A percentile compares a stretch with the other conserved stretches of the same genome.
phyloP scores from a whole-genome alignment of 2,113 vertebrate genomes.

The Malurus melanocephalus region DNA sequence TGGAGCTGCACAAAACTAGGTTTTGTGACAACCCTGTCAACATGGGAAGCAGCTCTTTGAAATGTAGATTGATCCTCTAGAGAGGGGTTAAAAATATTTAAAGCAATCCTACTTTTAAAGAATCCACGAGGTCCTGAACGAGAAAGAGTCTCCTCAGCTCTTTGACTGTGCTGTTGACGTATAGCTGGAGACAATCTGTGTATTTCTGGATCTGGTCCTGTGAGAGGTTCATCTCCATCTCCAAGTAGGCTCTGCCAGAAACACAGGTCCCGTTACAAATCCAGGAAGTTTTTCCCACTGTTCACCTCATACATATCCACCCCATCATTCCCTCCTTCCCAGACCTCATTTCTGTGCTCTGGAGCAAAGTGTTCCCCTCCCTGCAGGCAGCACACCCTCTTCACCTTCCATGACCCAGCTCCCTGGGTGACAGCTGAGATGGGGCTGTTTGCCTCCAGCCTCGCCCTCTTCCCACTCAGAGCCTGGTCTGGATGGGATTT shows the following conservation, averaged over 20 bases:
- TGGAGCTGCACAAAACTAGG: background rate
- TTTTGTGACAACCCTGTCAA: background rate
- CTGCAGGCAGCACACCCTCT: background rate
- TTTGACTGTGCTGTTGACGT: constrained; percentile 90
- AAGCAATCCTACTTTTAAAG: constrained; percentile 85
- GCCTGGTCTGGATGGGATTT: background rate
- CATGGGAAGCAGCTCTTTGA: background rate
- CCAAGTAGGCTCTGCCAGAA: constrained; percentile 88
- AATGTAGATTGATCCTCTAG: background rate
- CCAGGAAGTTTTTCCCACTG: background rate
- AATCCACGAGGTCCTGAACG: constrained; percentile 96
- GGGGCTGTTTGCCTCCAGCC: background rate
- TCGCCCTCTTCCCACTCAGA: background rate
- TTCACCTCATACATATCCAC: accelerated
- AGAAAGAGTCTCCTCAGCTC: constrained; percentile 96
- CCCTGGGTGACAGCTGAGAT: background rate
- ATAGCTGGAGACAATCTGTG: constrained; percentile 91
- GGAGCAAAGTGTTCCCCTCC: accelerated
- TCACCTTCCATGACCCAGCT: background rate
- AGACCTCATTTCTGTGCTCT: background rate
- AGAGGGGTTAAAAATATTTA: background rate
- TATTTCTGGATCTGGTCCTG: constrained; percentile 98
- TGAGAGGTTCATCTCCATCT: constrained; percentile 92
- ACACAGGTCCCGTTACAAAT: background rate
- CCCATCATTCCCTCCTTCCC: background rate